phyloP scores from a whole-genome alignment of 2,797 vertebrate species.

The Mormyrops attenuatus region DNA sequence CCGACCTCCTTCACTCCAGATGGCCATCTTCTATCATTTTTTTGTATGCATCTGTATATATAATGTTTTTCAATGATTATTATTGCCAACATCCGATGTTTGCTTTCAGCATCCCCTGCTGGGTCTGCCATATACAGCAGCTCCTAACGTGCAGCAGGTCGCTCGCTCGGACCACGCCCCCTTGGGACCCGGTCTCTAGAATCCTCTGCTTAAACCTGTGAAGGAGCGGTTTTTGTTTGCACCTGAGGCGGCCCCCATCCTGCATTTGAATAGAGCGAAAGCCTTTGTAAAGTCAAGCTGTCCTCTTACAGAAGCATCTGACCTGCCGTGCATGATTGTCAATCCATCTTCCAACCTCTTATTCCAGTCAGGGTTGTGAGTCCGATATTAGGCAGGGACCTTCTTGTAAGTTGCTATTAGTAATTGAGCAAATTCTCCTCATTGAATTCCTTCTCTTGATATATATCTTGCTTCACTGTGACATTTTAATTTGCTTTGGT shows the following conservation, averaged over 20 bases:
- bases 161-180: background rate
- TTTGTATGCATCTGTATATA: constrained; percentile 28
- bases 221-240: background rate
- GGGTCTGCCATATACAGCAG: background rate
- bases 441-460: constrained; percentile 25
- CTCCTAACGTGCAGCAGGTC: background rate
- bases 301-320: constrained; percentile 13
- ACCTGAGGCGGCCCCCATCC: background rate
- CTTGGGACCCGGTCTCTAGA: background rate
- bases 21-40: constrained; percentile 19
- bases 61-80: constrained; percentile 33
- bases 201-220: background rate
- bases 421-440: constrained; percentile 2
- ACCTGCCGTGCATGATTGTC: constrained; percentile 37
- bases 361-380: constrained; percentile 17
- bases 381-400: constrained; percentile 36
- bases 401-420: constrained; percentile 18
- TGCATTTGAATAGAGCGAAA: background rate
- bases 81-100: background rate
- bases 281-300: background rate
- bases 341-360: constrained; percentile 47
- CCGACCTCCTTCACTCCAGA: constrained; percentile 17
- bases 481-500: constrained; percentile 26
- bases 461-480: constrained; percentile 27
- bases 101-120: constrained; percentile 46